Evolutionary conservation across 2,113 vertebrate species (phyloP).

Genomic region (Xyliphius kryptos): DNA sequence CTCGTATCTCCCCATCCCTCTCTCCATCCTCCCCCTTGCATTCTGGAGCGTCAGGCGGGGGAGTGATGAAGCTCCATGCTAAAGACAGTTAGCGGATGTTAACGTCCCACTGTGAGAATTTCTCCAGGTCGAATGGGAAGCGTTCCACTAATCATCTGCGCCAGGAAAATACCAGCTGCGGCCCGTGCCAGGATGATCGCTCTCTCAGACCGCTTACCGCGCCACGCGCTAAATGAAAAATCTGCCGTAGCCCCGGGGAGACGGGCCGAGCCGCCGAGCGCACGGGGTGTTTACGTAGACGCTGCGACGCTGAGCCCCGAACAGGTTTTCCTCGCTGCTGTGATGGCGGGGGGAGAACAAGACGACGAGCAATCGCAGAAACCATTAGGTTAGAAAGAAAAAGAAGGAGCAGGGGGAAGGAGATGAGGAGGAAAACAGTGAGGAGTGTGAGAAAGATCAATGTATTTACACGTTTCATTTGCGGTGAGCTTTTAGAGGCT

Average conservation of each 20-base stretch:
- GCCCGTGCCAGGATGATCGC: slow-evolving; percentile 96
- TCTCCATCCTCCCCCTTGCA: slow-evolving; percentile 43
- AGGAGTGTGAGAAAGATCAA: slow-evolving; percentile 78
- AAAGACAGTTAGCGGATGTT: slow-evolving; percentile 99
- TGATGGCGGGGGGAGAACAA: slow-evolving; percentile 74
- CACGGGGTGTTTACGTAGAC: slow-evolving; percentile 94
- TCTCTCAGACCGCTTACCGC: slow-evolving; percentile 98
- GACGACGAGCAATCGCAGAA: slow-evolving; percentile 69
- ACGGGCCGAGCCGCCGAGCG: slow-evolving; percentile 92
- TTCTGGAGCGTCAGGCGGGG: slow-evolving; percentile 83
- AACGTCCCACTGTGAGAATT: slow-evolving; percentile 99
- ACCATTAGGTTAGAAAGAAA: slow-evolving; percentile 80
- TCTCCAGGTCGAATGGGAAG: slow-evolving; percentile 99
- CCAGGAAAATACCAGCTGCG: slow-evolving; percentile 96
- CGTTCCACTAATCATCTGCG: slow-evolving; percentile 97
- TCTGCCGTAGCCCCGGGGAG: slow-evolving; percentile 99
- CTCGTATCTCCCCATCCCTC: slow-evolving; percentile 1
- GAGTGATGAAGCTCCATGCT: slow-evolving; percentile 82
- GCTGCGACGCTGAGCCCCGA: slow-evolving; percentile 89
- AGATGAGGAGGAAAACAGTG: slow-evolving; percentile 37
- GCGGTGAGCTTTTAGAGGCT: slow-evolving; percentile 92
- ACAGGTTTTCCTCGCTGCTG: slow-evolving; percentile 81
- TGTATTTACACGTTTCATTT: slow-evolving; percentile 99
- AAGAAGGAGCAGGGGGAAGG: slow-evolving; percentile 55
- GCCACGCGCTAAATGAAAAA: slow-evolving; percentile 99